Base-by-base conservation (phyloP, 2,797 vertebrate species). In the Miichthys miiuy region DNA sequence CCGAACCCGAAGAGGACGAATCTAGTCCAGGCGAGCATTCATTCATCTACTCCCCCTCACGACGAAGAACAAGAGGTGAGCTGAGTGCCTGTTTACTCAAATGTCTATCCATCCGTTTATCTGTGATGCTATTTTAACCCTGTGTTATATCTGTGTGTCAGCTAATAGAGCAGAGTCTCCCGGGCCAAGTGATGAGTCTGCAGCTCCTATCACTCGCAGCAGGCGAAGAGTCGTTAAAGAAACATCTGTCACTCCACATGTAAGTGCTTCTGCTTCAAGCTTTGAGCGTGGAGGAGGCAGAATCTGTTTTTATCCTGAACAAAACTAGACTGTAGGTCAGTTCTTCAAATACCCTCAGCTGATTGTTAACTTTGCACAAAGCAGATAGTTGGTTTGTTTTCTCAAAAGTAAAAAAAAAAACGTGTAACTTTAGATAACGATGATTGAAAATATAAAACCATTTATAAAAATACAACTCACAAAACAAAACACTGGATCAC, bases 41-140 rank as follows among this genome's bases (percentile, higher is more conserved):
- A 1, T 95, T 96, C 79, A 88, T 93, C 68, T 96, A 96, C 89
- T 96, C 97, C 17, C 94, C 96, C 55, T 94, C 96, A 70, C 89
- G 90, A 48, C 90, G 85, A 75, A 90, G 76, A 88, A 93, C 92
- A 17, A 92, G 91, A 94, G 90, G 95, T 96, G 68, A 82, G 73
- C 11, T 0, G 0, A 4, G 20, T 3, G 0, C 57, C 54, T 0
- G 1, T 50, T 61, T 1, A 23, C 18, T 3, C 3, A 9, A 3
- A n/a, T 3, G 20, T 57, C 1, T 20, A 2, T 72, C 21, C 46
- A 11, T 30, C 41, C 2, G 5, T 71, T 25, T 6, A 4, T 11
- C 13, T 5, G 2, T n/a, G 3, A 2, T 66, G 20, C 30, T 16
- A 25, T 50, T 69, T 52, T 69, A 83, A 86, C 21, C 6, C 3